phyloP scores from a whole-genome alignment of 2,888 invertebrate genomes.

The Caenorhabditis sp. region DNA sequence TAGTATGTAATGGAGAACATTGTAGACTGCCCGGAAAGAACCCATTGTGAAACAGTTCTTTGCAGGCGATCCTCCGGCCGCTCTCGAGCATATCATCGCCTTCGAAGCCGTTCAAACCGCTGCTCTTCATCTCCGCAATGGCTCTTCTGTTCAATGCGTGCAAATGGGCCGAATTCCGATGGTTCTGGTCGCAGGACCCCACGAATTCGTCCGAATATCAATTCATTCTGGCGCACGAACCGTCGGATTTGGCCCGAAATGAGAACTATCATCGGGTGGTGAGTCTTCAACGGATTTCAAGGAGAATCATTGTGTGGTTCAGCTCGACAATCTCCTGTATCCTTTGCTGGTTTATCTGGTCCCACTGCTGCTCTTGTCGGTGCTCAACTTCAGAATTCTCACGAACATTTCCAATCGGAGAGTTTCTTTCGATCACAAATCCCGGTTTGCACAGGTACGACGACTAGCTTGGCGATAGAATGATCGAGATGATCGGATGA shows the following conservation, averaged over 20 bases:
- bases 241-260: constrained; percentile 65
- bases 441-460: constrained; percentile 61
- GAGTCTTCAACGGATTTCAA: no score
- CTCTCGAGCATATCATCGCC: constrained; percentile 57
- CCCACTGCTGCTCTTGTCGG: constrained; percentile 73
- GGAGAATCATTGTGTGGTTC: no score
- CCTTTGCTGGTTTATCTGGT: constrained; percentile 74
- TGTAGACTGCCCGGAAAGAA: neutral
- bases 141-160: constrained; percentile 75
- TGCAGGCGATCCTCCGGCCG: constrained; percentile 64
- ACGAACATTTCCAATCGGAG: constrained; percentile 59
- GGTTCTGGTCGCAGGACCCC: constrained; percentile 59
- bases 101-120: constrained; percentile 62
- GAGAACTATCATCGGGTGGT: constrained; percentile 66
- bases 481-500: neutral
- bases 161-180: constrained; percentile 76
- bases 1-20: no score
- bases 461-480: no score
- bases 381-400: constrained; percentile 75
- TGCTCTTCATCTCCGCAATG: constrained; percentile 67
- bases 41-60: neutral
- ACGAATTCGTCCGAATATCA: constrained; percentile 44
- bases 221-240: constrained; percentile 64
- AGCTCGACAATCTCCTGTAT: constrained; percentile 74
- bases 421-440: constrained; percentile 62